Evolutionary conservation across 2,797 vertebrate species (phyloP).

Genomic region (Dallia pectoralis): DNA sequence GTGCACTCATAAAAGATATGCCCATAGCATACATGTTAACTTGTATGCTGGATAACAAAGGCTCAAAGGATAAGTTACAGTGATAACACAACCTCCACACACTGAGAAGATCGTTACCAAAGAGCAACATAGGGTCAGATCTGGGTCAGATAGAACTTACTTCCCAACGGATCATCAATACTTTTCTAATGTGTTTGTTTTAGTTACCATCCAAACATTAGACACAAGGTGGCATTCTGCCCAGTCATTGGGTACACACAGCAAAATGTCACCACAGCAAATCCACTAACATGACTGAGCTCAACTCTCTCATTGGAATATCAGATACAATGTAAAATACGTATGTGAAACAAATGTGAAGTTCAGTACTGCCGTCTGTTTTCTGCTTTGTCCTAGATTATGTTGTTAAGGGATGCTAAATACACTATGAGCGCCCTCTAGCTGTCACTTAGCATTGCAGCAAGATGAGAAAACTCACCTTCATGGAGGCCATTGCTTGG

Average conservation of each 20-base stretch:
- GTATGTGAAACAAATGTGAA: background rate
- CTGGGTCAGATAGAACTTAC: background rate
- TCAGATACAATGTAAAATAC: background rate
- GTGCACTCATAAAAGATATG: too few species aligned
- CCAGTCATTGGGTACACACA: background rate
- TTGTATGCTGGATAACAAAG: background rate
- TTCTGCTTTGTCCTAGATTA: background rate
- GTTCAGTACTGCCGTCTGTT: background rate
- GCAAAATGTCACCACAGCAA: background rate
- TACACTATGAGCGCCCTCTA: conserved; percentile 10
- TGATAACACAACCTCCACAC: background rate
- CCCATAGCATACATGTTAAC: too few species aligned
- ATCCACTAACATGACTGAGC: background rate
- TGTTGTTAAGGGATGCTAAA: background rate
- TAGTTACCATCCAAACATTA: background rate
- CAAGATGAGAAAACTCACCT: conserved; percentile 43
- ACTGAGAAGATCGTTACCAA: background rate
- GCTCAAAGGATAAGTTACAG: background rate
- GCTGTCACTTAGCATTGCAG: conserved; percentile 10
- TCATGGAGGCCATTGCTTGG: conserved; percentile 59
- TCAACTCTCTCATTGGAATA: background rate
- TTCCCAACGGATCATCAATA: background rate
- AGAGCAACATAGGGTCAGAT: background rate
- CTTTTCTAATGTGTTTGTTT: background rate
- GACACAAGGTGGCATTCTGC: background rate